Percentiles rank a stretch among this genome's conserved stretches.
Evolutionary conservation across 2,113 vertebrate species (phyloP).

Genomic region (Saimiri boliviensis): DNA sequence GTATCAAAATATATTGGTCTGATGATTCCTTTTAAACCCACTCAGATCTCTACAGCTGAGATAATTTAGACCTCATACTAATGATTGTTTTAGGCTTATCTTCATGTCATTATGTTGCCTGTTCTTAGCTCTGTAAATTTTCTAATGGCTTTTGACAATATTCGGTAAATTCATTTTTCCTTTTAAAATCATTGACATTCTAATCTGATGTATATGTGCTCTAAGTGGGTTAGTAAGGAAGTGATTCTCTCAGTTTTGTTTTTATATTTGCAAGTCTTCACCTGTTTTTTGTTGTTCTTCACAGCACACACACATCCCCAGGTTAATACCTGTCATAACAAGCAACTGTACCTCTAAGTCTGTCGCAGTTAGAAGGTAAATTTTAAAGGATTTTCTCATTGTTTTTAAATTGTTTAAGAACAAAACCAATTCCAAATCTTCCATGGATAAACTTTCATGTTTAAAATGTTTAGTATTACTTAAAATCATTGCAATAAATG

Average conservation of each 20-base stretch:
- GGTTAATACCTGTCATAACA: conserved; percentile 98
- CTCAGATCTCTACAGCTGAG: background rate
- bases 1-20: background rate
- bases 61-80: background rate
- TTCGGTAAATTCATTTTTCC: background rate
- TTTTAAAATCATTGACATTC: background rate
- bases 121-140: background rate
- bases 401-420: background rate
- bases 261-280: conserved; percentile 10
- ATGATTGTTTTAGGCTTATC: background rate
- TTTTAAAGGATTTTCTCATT: conserved; percentile 32
- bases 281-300: conserved; percentile 57
- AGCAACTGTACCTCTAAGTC: conserved; percentile 99
- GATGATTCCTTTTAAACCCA: background rate
- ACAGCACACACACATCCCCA: conserved; percentile 96
- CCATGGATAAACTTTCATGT: background rate
- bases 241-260: background rate
- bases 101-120: background rate
- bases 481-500: background rate
- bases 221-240: background rate
- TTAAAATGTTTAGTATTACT: background rate
- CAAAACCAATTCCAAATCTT: background rate
- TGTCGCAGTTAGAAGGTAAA: conserved; percentile 97
- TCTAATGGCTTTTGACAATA: background rate
- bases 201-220: background rate